These are phyloP conservation scores for Cyclargus thomasi DNA, from an alignment of 1,140 invertebrate species.

Conservation along the genomic window DNA sequence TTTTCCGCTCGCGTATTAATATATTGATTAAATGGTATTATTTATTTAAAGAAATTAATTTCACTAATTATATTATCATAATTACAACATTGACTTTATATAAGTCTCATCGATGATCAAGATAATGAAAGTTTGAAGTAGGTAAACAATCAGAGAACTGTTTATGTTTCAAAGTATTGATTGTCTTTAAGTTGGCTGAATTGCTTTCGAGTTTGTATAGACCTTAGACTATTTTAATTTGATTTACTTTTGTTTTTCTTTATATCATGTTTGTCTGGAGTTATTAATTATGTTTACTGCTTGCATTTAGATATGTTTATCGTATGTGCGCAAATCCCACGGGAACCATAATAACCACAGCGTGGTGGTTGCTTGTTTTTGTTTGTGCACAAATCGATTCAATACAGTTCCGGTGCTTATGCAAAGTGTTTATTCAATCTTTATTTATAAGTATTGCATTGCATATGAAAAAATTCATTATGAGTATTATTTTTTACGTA, in stretches of 20 bases:
- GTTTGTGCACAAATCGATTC: no score
- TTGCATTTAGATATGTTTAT: background rate
- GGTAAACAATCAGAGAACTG: constrained; percentile 7
- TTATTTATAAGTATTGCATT: no score
- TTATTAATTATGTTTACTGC: background rate
- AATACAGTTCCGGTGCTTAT: no score
- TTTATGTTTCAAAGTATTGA: constrained; percentile 14
- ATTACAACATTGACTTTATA: background rate
- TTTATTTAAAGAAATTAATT: background rate
- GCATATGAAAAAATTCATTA: no score
- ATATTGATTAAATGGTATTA: no score
- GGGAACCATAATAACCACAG: no score
- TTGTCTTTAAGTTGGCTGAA: constrained; percentile 3
- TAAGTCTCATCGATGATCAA: background rate
- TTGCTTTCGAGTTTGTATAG: constrained; percentile 3
- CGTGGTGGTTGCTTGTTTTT: no score
- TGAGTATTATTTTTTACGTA: no score
- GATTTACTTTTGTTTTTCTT: constrained; percentile 9
- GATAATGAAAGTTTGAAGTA: constrained; percentile 7
- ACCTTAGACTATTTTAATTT: constrained; percentile 10
- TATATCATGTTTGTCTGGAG: background rate
- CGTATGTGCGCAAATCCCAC: no score
- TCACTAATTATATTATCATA: background rate
- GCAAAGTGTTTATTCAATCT: no score
- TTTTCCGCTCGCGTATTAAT: no score